Percentiles rank a stretch among this genome's conserved stretches.
phyloP scores from a whole-genome alignment of 35 echinoderm and acorn worm species.

The Amphiura filiformis region DNA sequence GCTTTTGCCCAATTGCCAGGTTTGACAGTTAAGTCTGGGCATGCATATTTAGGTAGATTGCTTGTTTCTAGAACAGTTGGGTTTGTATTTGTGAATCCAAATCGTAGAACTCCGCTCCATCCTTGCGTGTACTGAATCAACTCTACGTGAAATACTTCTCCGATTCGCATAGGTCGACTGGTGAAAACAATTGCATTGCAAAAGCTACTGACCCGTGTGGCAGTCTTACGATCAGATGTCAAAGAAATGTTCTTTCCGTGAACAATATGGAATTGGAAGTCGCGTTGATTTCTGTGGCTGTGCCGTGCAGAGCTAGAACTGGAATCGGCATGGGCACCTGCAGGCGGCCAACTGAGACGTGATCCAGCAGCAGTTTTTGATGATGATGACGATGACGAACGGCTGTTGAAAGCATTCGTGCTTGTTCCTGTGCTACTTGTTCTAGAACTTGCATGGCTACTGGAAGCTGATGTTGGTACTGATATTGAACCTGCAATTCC shows the following conservation, averaged over 20 bases:
- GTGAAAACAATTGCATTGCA: conserved; percentile 96
- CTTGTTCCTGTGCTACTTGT: neutral
- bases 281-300: conserved; percentile 12
- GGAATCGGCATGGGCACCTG: neutral
- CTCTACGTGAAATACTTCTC: conserved; percentile 63
- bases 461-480: neutral
- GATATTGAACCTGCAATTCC: neutral
- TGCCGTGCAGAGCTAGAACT: neutral
- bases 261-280: conserved; percentile 65
- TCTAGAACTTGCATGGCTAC: neutral
- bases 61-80: conserved; percentile 41
- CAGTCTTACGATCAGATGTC: conserved; percentile 56
- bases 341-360: neutral
- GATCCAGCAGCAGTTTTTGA: neutral
- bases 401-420: neutral
- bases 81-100: conserved; percentile 82
- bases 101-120: conserved; percentile 93
- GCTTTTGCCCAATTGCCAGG: conserved; percentile 96
- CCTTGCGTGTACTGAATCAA: conserved; percentile 73
- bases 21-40: conserved; percentile 90
- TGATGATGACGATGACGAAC: neutral
- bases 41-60: conserved; percentile 83
- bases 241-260: conserved; percentile 92
- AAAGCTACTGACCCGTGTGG: conserved; percentile 73
- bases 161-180: conserved; percentile 44